Conservation (phyloP, 2,113 vertebrate species). For the Oryctolagus cuniculus region mOryCun1.1 NC_091435.1:53553001-53553500, state of each 20-base stretch:
- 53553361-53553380: not conserved
- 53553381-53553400: not conserved
- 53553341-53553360: conserved; percentile 20
- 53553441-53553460: conserved; percentile 5
- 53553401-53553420: not conserved
- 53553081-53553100: not conserved
- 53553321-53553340: conserved; percentile 24
- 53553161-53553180: not conserved
- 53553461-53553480: not conserved
- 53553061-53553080: not conserved
- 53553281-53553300: not conserved
- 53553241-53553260: not conserved
- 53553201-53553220: not conserved
- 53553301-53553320: conserved; percentile 28
- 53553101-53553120: not conserved
- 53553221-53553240: not conserved
- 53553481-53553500: not conserved
- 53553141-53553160: not conserved
- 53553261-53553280: conserved; percentile 20
- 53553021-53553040: not conserved
- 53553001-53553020: not conserved
- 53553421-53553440: not conserved
- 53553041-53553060: not conserved
- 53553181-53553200: not conserved
- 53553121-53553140: not conserved